Evolutionary conservation across 2,113 vertebrate genomes (phyloP).

Genomic region (Chitala chitala): DNA sequence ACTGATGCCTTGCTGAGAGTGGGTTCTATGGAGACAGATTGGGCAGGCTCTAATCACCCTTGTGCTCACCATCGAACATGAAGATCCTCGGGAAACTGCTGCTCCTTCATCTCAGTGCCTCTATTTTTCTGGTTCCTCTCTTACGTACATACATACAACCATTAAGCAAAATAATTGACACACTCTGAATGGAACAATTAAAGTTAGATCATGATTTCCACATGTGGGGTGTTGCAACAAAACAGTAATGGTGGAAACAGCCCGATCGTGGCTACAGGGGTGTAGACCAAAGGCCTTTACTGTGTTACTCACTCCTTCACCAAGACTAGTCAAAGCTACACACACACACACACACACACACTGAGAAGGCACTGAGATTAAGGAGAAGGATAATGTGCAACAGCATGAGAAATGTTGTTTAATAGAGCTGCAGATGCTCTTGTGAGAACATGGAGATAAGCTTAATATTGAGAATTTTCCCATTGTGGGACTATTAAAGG

Average conservation of each 20-base stretch:
- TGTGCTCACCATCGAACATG: conserved; percentile 29
- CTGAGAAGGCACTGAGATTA: too few species aligned
- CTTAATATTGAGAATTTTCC: not conserved
- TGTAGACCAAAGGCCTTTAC: conserved; percentile 51
- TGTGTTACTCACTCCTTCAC: conserved; percentile 46
- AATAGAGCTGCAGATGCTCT: not conserved
- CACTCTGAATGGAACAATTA: conserved; percentile 27
- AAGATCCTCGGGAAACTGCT: conserved; percentile 22
- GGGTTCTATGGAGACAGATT: conserved; percentile 49
- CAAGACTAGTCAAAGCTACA: not conserved
- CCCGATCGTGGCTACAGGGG: conserved; percentile 33
- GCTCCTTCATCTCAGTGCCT: conserved; percentile 18
- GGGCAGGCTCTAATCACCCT: conserved; percentile 44
- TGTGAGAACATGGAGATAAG: not conserved
- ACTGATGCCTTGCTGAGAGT: conserved; percentile 37
- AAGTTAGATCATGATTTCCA: conserved; percentile 20
- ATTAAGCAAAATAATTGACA: conserved; percentile 32
- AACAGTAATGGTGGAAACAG: conserved; percentile 30
- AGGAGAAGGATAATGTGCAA: conserved; percentile 5
- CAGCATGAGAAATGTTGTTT: not conserved
- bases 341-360: conserved; percentile 5
- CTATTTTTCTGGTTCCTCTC: conserved; percentile 19
- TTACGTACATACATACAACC: conserved; percentile 28
- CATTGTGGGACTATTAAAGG: too few species aligned
- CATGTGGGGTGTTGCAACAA: conserved; percentile 21